These are phyloP conservation scores for Rhegmatorhina hoffmannsi DNA, from an alignment of 2,113 vertebrate genomes.

Conservation along the genomic window DNA sequence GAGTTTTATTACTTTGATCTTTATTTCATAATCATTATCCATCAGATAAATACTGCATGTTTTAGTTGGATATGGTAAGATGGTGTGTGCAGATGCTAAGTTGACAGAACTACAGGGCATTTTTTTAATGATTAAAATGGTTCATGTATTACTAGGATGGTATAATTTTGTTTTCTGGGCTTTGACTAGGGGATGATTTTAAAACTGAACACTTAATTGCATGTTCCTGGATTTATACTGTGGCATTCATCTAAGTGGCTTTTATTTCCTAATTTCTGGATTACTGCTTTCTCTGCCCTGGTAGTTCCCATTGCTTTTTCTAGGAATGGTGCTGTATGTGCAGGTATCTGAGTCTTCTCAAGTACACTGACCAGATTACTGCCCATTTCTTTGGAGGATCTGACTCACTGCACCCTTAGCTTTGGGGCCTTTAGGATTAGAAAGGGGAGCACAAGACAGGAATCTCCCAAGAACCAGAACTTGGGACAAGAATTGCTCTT, in stretches of 20 bases:
- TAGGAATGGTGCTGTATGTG: neutral
- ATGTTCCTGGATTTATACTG: neutral
- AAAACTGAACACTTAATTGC: neutral
- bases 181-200: neutral
- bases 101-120: neutral
- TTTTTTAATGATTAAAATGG: neutral
- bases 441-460: neutral
- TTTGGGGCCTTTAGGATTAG: neutral
- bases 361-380: neutral
- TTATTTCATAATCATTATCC: slow-evolving; percentile 21
- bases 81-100: neutral
- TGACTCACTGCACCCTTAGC: neutral
- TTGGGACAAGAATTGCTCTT: neutral
- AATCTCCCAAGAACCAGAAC: neutral
- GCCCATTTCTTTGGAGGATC: neutral
- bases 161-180: neutral
- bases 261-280: neutral
- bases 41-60: neutral
- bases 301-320: neutral
- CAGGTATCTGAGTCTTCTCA: neutral
- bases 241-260: neutral
- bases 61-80: neutral
- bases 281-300: neutral
- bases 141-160: neutral
- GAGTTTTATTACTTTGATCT: slow-evolving; percentile 33